Percentiles rank a stretch among this genome's conserved stretches.
Conservation (phyloP, 2,888 invertebrate genomes). For the Ennomos fuscantarius region DNA sequence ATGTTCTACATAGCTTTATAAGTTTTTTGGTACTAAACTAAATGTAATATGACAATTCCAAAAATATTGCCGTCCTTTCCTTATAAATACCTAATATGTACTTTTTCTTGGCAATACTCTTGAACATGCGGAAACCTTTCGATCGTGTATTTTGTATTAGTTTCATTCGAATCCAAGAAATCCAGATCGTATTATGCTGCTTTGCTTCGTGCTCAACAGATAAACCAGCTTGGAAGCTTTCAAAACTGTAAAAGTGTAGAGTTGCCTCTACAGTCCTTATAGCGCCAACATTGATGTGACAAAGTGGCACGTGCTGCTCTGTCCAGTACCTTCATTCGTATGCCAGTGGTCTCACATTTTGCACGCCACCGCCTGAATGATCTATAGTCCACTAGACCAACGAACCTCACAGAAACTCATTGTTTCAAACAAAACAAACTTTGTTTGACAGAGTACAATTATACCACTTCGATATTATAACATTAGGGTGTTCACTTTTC, state of each 20-base stretch:
- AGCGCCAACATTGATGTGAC: conserved; percentile 40
- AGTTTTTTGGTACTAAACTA: no score
- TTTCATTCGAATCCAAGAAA: conserved; percentile 35
- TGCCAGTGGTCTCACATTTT: conserved; percentile 41
- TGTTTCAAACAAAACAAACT: conserved; percentile 58
- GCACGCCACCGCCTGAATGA: conserved; percentile 45
- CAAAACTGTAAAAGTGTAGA: conserved; percentile 29
- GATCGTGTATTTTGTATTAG: conserved; percentile 37
- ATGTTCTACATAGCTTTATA: neutral
- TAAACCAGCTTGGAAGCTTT: conserved; percentile 35
- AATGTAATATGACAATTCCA: no score
- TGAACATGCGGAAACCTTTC: conserved; percentile 24
- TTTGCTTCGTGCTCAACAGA: conserved; percentile 28
- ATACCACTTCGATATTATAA: conserved; percentile 46
- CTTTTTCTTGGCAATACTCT: conserved; percentile 20
- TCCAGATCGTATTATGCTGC: conserved; percentile 39
- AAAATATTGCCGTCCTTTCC: no score
- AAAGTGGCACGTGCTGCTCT: conserved; percentile 40
- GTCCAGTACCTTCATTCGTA: conserved; percentile 51
- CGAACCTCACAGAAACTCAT: conserved; percentile 54
- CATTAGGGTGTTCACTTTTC: conserved; percentile 37
- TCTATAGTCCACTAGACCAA: conserved; percentile 46
- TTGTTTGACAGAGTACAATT: conserved; percentile 47
- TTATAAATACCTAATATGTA: conserved; percentile 8
- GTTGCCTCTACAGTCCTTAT: conserved; percentile 24